phyloP scores from a whole-genome alignment of 1,140 invertebrate species.

The Sycophaga agraensis region DNA sequence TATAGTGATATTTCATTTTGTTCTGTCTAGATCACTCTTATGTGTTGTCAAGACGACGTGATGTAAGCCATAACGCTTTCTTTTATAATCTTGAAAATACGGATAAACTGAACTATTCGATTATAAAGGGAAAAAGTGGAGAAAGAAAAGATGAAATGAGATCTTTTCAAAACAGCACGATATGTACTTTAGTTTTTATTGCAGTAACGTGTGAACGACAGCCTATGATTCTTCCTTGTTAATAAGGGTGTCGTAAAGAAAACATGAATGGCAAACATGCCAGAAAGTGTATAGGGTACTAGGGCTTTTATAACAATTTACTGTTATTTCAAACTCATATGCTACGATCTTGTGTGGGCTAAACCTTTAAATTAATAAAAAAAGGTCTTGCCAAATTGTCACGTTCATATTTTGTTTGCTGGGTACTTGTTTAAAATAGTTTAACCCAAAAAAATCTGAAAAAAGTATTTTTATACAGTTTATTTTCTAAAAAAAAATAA shows the following conservation, averaged over 20 bases:
- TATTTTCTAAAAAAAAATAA: constrained; percentile 27
- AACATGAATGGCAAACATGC: constrained; percentile 20
- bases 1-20: constrained; percentile 30
- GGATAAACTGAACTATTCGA: constrained; percentile 12
- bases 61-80: constrained; percentile 29
- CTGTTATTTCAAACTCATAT: constrained; percentile 31
- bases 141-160: constrained; percentile 14
- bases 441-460: constrained; percentile 30
- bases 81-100: constrained; percentile 29
- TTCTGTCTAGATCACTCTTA: constrained; percentile 22
- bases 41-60: constrained; percentile 19
- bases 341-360: constrained; percentile 25
- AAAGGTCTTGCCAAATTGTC: constrained; percentile 29
- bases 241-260: constrained; percentile 22
- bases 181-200: constrained; percentile 30
- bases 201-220: constrained; percentile 22
- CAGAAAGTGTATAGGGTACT: constrained; percentile 26
- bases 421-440: constrained; percentile 30
- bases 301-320: constrained; percentile 30
- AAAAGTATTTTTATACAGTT: constrained; percentile 32
- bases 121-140: constrained; percentile 24
- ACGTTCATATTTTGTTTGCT: constrained; percentile 29
- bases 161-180: constrained; percentile 22
- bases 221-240: constrained; percentile 24
- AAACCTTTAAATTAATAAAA: constrained; percentile 21